A percentile compares a stretch with the other conserved stretches of the same genome.
Evolutionary conservation across 2,888 invertebrate species (phyloP).

Genomic region (Dorcus hopei): DNA sequence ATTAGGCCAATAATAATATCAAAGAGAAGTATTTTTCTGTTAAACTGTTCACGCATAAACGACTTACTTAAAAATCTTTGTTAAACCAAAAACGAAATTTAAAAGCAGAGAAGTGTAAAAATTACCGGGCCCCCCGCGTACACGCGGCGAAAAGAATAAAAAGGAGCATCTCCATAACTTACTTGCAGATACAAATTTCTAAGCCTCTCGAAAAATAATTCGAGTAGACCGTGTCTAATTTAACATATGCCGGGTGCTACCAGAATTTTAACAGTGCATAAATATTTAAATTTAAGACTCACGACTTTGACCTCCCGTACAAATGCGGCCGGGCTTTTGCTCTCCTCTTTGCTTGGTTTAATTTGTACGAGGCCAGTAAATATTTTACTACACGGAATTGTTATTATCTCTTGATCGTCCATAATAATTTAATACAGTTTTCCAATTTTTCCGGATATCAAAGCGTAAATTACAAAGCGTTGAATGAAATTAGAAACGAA

Average conservation of each 20-base stretch:
- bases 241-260: slow-evolving; percentile 24
- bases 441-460: no score
- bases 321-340: neutral
- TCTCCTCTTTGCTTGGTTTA: no score
- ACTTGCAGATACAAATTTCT: slow-evolving; percentile 6
- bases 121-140: neutral
- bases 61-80: no score
- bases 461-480: no score
- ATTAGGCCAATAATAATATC: no score
- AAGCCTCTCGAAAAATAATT: slow-evolving; percentile 11
- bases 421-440: no score
- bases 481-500: no score
- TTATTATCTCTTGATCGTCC: no score
- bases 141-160: slow-evolving; percentile 1
- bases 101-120: neutral
- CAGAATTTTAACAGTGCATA: slow-evolving; percentile 25
- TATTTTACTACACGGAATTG: no score
- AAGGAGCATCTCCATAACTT: slow-evolving; percentile 4
- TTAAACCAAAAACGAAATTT: neutral
- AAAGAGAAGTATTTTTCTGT: no score
- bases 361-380: no score
- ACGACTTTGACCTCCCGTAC: slow-evolving; percentile 10
- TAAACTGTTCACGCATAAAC: no score
- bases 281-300: slow-evolving; percentile 25
- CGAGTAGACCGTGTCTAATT: slow-evolving; percentile 23